Evolutionary conservation across 2,797 vertebrate genomes (phyloP), one percentile per base, ranked within the genome.

Genomic region (Okamejei kenojei): DNA sequence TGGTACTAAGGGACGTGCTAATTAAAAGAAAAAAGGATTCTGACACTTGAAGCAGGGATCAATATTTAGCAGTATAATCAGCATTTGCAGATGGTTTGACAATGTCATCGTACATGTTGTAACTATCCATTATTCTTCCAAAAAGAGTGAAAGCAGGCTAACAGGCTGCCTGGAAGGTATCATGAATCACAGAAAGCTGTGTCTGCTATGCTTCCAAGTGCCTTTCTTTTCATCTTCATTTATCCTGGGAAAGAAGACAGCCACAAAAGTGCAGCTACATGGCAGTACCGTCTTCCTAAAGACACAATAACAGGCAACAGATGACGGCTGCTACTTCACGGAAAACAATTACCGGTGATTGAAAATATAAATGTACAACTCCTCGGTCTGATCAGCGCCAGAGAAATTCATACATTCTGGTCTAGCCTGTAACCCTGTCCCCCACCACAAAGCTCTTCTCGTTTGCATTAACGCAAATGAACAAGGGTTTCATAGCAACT

Each of bases 21-120:
- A 99, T 99, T 99, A 99, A 98, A 97, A 97, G 97, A 97, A 98
- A 97, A 96, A 98, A 97, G 97, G 98, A 98, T 98, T 99, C 98
- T 99, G 99, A 99, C 98, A 99, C 97, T 95, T 97, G 99, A 98
- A 97, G 97, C 96, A 96, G 97, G 97, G 98, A 99, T 99, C 99
- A 99, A 99, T 99, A 99, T 99, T 99, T 98, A 99, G 98, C 97
- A 96, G 97, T 95, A 96, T 98, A 98, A 99, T 99, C 98, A 98
- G 98, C 97, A 97, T 97, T 97, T 97, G 96, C 96, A 98, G 98
- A 98, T 97, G 98, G 96, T 96, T 98, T 97, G 97, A 98, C 96
- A 97, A 95, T 97, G 98, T 98, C 98, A 97, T 97, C 94, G 93
- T 96, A 95, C 96, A 93, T 96, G 95, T 96, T 95, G 96, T 96